Percentiles rank a stretch among this genome's conserved stretches.
These are phyloP conservation scores for Selene dorsalis DNA, from an alignment of 2,797 vertebrate species.

Conservation along the genomic window DNA sequence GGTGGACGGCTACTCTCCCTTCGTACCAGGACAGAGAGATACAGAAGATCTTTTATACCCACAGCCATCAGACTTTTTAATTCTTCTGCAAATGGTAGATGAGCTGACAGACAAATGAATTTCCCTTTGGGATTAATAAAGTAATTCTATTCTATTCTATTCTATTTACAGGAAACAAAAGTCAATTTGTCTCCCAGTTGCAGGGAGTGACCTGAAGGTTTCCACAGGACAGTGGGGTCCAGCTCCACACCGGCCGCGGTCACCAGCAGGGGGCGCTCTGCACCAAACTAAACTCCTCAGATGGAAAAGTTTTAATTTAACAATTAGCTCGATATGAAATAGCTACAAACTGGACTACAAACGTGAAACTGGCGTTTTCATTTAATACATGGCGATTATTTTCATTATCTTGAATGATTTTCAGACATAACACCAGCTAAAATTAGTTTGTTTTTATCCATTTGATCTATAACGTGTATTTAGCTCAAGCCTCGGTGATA, in stretches of 20 bases:
- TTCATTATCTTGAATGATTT: neutral
- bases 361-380: rapidly evolving
- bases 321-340: too few species aligned
- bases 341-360: neutral
- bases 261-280: slow-evolving; percentile 81
- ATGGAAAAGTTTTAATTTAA: slow-evolving; percentile 11
- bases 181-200: neutral
- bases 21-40: too few species aligned
- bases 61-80: too few species aligned
- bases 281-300: slow-evolving; percentile 56
- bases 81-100: too few species aligned
- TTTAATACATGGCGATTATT: neutral
- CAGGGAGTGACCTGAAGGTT: slow-evolving; percentile 2
- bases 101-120: too few species aligned
- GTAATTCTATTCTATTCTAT: too few species aligned
- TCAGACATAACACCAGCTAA: neutral
- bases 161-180: neutral
- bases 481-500: neutral
- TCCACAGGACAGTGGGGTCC: slow-evolving; percentile 63
- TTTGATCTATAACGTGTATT: neutral
- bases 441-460: neutral
- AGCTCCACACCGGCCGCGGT: slow-evolving; percentile 17
- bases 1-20: too few species aligned
- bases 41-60: too few species aligned
- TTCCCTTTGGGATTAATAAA: too few species aligned